Base-by-base conservation (phyloP, 2,888 invertebrate species). In the Sinohyriopsis cumingii region DNA sequence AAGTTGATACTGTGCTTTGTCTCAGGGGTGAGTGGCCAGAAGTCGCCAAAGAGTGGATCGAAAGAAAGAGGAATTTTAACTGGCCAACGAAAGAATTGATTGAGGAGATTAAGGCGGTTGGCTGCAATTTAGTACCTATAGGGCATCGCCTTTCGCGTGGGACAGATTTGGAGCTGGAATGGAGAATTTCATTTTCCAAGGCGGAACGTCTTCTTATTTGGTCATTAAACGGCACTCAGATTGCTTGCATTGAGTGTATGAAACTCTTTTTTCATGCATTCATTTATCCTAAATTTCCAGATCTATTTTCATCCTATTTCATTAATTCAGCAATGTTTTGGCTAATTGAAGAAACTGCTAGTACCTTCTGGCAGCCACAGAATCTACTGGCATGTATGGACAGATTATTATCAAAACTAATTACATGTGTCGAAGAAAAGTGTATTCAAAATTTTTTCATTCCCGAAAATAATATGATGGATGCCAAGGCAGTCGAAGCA, bases 131-230 rank as follows among this genome's bases (percentile, higher is more conserved):
- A n/a, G 28, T 67, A n/a, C 66, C 66, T 19, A 53, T 67, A 60
- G 66, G 66, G 20, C 66, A 67, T 57, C 54, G 24, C 3, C 12
- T 22, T 60, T 67, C 66, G 33, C 15, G 55, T 9, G 59, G 60
- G 5, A 67, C 55, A 24, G 55, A 60, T 5, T 15, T 55, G 24
- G 66, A 67, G 55, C 45, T 45, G 15, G 15, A 45, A 45, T 67
- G 66, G 66, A 59, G 66, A 60, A 33, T 67, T 22, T 67, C 60
- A 24, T 67, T 67, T 54, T 59, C 59, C n/a, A 67, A 67, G 25
- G 55, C 55, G 6, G 66, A 67, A 18, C 3, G 60, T 20, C 59
- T 45, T 20, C 60, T 67, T 24, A 25, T 67, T 1, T 60, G 53
- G 60, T 67, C 66, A n/a, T 60, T 67, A 45, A 67, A 60, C 33